Conservation (phyloP, 2,888 invertebrate genomes). For the Calliopum simillimum region DNA sequence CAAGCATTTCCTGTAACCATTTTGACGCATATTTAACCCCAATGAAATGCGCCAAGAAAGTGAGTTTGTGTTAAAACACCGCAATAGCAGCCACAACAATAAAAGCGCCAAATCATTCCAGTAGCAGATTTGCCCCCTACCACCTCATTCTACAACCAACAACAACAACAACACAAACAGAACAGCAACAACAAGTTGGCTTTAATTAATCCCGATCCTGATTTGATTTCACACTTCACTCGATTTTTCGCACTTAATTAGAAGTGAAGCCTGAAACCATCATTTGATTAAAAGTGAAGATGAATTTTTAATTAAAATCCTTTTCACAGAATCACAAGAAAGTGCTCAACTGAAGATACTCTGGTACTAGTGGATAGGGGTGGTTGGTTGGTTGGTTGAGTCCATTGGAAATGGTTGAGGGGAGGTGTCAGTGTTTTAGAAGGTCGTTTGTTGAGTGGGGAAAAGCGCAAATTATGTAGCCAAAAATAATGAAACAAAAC, state of each 20-base stretch:
- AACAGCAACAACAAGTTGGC: conserved; percentile 3
- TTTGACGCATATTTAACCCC: not conserved
- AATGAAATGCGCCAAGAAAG: conserved; percentile 4
- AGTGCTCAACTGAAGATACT: not conserved
- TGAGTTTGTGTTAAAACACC: not conserved
- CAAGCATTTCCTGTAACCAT: not conserved
- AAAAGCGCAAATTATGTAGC: too few species aligned
- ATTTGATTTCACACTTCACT: conserved; percentile 66
- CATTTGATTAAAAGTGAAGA: conserved; percentile 67
- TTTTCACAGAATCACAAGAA: conserved; percentile 40
- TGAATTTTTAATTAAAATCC: conserved; percentile 67
- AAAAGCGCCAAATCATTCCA: not conserved
- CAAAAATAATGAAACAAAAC: too few species aligned
- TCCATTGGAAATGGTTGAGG: too few species aligned
- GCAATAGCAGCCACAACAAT: not conserved
- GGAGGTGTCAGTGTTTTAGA: too few species aligned
- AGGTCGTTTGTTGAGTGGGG: too few species aligned
- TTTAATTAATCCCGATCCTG: conserved; percentile 58
- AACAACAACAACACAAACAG: not conserved
- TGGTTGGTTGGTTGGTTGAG: too few species aligned
- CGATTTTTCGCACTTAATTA: conserved; percentile 68
- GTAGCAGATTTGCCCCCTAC: too few species aligned
- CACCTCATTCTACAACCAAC: too few species aligned
- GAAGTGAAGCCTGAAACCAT: conserved; percentile 60
- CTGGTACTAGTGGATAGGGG: not conserved